Evolutionary conservation across 2,797 vertebrate genomes (phyloP).

Genomic region (Epinephelus awoara): DNA sequence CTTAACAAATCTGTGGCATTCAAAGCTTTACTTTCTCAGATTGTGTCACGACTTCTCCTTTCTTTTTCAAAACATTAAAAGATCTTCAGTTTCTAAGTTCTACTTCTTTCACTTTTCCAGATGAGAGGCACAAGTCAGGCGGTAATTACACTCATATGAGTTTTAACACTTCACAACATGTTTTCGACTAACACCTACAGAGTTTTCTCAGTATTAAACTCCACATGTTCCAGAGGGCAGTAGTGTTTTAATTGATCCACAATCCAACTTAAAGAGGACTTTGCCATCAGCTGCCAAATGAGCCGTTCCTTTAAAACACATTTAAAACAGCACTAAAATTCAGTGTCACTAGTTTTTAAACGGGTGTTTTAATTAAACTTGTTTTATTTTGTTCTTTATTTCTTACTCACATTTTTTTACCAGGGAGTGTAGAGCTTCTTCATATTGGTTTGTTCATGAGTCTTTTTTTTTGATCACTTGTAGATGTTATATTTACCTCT

Average conservation of each 20-base stretch:
- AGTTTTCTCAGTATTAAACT: background rate
- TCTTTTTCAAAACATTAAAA: background rate
- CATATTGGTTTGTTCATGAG: background rate
- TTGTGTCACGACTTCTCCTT: background rate
- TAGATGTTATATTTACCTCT: background rate
- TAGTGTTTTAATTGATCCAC: background rate
- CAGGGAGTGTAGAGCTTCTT: background rate
- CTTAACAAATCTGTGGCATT: background rate
- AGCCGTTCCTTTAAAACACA: background rate
- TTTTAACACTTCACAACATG: background rate
- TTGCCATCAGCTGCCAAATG: background rate
- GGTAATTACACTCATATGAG: background rate
- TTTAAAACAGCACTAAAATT: too few relatives aligned
- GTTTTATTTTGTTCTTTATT: background rate
- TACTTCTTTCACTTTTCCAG: background rate
- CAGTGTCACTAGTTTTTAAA: too few relatives aligned
- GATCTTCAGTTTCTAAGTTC: too few relatives aligned
- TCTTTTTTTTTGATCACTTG: background rate
- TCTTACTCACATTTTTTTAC: background rate
- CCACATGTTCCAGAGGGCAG: background rate
- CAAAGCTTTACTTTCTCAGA: background rate
- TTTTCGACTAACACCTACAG: background rate
- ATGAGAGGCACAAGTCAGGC: background rate
- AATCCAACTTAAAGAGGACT: background rate
- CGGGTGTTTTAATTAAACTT: background rate